A percentile compares a stretch with the other conserved stretches of the same genome.
These are phyloP conservation scores for Amphiprion clarkii DNA, from an alignment of 2,797 vertebrate species.

Conservation along the genomic window DNA sequence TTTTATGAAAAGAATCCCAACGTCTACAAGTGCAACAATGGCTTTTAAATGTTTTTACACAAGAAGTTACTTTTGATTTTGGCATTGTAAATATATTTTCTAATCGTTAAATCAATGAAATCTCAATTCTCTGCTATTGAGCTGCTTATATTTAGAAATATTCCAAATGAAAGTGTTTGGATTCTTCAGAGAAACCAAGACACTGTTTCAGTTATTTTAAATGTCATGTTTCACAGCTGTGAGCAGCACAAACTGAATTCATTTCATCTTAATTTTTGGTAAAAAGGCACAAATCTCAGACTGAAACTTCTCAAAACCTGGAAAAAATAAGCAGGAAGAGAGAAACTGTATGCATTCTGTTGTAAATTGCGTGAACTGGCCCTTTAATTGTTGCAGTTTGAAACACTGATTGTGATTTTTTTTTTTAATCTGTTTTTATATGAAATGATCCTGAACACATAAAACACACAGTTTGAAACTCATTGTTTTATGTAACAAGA, in stretches of 20 bases:
- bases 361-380: not conserved
- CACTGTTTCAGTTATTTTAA: no score
- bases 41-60: no score
- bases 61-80: no score
- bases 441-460: not conserved
- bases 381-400: not conserved
- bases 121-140: no score
- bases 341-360: not conserved
- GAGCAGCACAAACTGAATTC: not conserved
- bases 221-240: not conserved
- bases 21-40: no score
- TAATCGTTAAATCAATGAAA: no score
- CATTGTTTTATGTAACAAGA: not conserved
- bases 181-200: no score
- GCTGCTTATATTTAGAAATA: no score
- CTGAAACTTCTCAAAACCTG: conserved; percentile 2
- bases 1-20: no score
- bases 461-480: not conserved
- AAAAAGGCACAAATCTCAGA: not conserved
- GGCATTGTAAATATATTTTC: no score
- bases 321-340: not conserved
- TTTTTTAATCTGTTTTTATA: not conserved
- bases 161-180: no score
- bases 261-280: not conserved
- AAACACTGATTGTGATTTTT: conserved; percentile 2